Conservation (phyloP, 2,113 vertebrate genomes). For the Onychostruthus taczanowskii region DNA sequence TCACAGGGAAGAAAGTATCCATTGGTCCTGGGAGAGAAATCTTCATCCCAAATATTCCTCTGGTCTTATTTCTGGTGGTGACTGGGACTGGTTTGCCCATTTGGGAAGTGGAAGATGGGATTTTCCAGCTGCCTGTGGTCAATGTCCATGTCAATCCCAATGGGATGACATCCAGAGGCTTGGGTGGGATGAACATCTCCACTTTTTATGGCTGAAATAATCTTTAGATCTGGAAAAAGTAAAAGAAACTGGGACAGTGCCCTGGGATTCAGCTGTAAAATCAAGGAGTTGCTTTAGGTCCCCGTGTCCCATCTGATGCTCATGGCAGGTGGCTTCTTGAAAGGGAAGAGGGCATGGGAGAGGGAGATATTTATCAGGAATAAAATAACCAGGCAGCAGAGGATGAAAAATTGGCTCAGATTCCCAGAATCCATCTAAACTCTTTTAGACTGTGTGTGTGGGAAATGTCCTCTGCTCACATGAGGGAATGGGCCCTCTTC, state of each 20-base stretch:
- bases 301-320: not conserved
- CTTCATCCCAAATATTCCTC: not conserved
- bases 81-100: not conserved
- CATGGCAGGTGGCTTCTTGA: not conserved
- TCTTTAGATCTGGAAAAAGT: not conserved
- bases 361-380: not conserved
- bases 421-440: not conserved
- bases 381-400: not conserved
- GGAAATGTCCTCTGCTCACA: rapidly evolving
- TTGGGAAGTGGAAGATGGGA: not conserved
- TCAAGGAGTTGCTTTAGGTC: not conserved
- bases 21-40: not conserved
- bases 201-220: not conserved
- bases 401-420: not conserved
- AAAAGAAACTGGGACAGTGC: not conserved
- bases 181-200: rapidly evolving
- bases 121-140: not conserved
- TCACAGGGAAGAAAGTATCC: not conserved
- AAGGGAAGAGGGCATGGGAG: not conserved
- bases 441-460: not conserved
- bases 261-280: not conserved
- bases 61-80: not conserved
- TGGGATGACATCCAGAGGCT: not conserved
- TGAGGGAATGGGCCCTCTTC: rapidly evolving
- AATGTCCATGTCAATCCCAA: rapidly evolving